Evolutionary conservation across 2,888 invertebrate genomes (phyloP).

Genomic region (Chrysodeixis includens): DNA sequence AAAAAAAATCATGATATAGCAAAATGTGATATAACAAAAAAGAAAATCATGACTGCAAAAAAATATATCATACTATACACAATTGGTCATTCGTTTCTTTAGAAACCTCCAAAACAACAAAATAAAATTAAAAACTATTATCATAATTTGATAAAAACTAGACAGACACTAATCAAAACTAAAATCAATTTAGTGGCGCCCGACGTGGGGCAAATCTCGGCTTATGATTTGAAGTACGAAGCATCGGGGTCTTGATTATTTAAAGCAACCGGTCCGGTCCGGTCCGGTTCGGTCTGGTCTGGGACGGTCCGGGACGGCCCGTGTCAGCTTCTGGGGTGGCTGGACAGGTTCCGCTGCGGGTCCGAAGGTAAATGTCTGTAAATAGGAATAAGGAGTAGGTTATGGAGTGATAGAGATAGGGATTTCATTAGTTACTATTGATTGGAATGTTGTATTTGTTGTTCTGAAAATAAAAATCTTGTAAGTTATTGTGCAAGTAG

Average conservation of each 20-base stretch:
- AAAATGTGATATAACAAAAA: too few relatives aligned
- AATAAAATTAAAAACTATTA: too few relatives aligned
- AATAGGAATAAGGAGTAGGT: neutral
- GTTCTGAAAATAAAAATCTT: too few relatives aligned
- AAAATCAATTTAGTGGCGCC: neutral
- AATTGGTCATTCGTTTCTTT: too few relatives aligned
- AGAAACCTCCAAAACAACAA: too few relatives aligned
- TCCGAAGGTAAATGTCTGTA: neutral
- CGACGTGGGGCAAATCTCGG: conserved; percentile 5
- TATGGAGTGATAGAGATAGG: neutral
- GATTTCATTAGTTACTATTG: neutral
- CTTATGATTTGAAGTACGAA: neutral
- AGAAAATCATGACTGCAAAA: too few relatives aligned
- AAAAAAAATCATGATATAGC: too few relatives aligned
- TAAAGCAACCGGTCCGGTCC: neutral
- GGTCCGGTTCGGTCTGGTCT: neutral
- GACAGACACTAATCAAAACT: neutral
- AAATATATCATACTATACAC: too few relatives aligned
- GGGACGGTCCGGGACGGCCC: neutral
- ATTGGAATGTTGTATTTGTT: too few relatives aligned
- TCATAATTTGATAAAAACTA: too few relatives aligned
- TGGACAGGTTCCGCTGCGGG: neutral
- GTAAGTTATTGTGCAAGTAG: too few relatives aligned
- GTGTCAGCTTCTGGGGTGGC: neutral
- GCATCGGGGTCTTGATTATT: conserved; percentile 3